A percentile compares a stretch with the other conserved stretches of the same genome.
Conservation (phyloP, 2,797 vertebrate species). For the Holocentrus rufus region DNA sequence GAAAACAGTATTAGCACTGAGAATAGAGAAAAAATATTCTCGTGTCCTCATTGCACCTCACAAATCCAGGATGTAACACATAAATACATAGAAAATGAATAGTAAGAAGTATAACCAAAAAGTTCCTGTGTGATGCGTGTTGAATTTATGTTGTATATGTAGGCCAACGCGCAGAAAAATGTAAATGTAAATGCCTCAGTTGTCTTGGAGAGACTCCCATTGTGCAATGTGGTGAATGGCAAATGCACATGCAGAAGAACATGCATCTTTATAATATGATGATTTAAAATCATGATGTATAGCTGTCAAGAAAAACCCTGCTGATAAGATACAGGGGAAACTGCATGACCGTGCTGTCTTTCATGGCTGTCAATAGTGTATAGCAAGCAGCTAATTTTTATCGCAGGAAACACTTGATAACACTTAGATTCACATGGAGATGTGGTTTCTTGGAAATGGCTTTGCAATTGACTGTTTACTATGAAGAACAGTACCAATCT, state of each 20-base stretch:
- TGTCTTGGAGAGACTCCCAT: not conserved
- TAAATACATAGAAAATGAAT: too few relatives aligned
- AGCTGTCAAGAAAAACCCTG: not conserved
- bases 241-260: too few relatives aligned
- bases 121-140: too few relatives aligned
- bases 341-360: not conserved
- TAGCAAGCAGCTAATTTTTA: not conserved
- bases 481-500: constrained; percentile 15
- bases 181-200: too few relatives aligned
- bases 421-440: not conserved
- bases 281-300: not conserved
- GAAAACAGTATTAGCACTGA: not conserved
- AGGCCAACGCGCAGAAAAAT: too few relatives aligned
- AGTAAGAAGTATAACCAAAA: too few relatives aligned
- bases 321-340: constrained; percentile 13
- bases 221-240: not conserved
- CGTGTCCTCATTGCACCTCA: not conserved
- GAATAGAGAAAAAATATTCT: not conserved
- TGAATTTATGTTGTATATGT: too few relatives aligned
- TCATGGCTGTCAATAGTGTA: not conserved
- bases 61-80: not conserved
- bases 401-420: constrained; percentile 32
- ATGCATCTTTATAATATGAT: not conserved
- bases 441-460: constrained; percentile 33
- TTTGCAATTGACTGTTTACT: constrained; percentile 16